Base-by-base conservation (phyloP, 2,888 invertebrate species). In the Branchinecta sandiegonensis region DNA sequence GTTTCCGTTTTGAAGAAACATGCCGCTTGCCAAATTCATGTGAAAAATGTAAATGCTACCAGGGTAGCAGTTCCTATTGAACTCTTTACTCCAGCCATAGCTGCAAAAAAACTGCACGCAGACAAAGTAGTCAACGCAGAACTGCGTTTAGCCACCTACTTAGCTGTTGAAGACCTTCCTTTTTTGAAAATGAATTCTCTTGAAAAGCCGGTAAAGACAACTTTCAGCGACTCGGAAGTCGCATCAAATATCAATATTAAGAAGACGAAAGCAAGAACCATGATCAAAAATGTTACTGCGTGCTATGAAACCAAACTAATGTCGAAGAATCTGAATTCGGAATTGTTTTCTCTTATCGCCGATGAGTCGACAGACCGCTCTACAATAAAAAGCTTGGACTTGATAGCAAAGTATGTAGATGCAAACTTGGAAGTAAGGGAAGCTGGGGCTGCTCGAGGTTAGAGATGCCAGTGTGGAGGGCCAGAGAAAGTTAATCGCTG, bases 341-440 rank as follows among this genome's bases (percentile, higher is more conserved):
- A n/a, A 50, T 11, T 50, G n/a, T 50, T 50, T 50, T 50, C 50
- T 50, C 50, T 50, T 11, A 50, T 50, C 11, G 50, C 50, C n/a
- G 50, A 50, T n/a, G 50, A 50, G 50, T 50, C 50, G 50, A 50
- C 50, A 50, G 50, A 50, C n/a, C 50, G 50, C 50, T 50, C 11
- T 11, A 50, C 11, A 50, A 50, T 50, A 50, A 50, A n/a, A n/a
- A 50, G 50, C 50, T n/a, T 50, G n/a, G n/a, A 11, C 11, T 50
- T 50, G 50, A 50, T 50, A 50, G 50, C 50, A 50, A 50, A 50
- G 50, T 50, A 50, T 50, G 50, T 50, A 50, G n/a, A 50, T 50
- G 50, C 11, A 50, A 50, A 50, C 50, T 11, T 50, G 50, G n/a
- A 50, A 50, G 50, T 50, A 50, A 50, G n/a, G n/a, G 50, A 11